Base-by-base conservation (phyloP, 2,888 invertebrate species). In the Drosophila falleni region DNA sequence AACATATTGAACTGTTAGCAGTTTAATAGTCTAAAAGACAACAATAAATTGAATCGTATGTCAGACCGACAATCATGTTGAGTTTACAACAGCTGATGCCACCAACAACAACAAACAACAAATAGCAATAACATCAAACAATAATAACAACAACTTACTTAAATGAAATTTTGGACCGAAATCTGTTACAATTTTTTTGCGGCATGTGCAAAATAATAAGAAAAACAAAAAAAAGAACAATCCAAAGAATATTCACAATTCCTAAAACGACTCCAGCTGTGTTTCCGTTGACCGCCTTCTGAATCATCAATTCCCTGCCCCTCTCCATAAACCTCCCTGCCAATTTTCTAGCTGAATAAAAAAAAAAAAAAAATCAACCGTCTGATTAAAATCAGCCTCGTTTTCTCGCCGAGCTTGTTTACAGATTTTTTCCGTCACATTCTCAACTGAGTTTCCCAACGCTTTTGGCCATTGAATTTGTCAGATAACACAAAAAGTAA, bases 221-320 rank as follows among this genome's bases (percentile, higher is more conserved):
- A 54, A 59, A 53, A 51, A 42, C 47, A 41, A 39, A 62, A 42
- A 9, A 55, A 11, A 59, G 11, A 56, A 56, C 50, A 65, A 60
- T 49, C 59, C 50, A 55, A 37, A 66, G 41, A 63, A 61, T 64
- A 58, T 67, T 49, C 55, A 42, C 49, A 47, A 71, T 71, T 79
- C 49, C 51, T 55, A 41, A 51, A 54, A 23, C 56, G 53, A 33
- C 46, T 56, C 35, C 78, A 72, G 69, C 71, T 71, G 81, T 60
- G 75, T 87, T 87, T 81, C 82, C 87, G 87, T 70, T 87, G 83
- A 70, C 82, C 80, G 84, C 60, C 77, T 74, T 80, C 78, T 81
- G 84, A 87, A 67, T 83, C 81, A 83, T 77, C 67, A 44, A 41
- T 37, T 46, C 42, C 35, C 44, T n/a, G 3, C 35, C 44, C 33